Evolutionary conservation across 1,140 invertebrate species (phyloP), one percentile per base, ranked within the genome.

Genomic region (Kradibia gibbosae): DNA sequence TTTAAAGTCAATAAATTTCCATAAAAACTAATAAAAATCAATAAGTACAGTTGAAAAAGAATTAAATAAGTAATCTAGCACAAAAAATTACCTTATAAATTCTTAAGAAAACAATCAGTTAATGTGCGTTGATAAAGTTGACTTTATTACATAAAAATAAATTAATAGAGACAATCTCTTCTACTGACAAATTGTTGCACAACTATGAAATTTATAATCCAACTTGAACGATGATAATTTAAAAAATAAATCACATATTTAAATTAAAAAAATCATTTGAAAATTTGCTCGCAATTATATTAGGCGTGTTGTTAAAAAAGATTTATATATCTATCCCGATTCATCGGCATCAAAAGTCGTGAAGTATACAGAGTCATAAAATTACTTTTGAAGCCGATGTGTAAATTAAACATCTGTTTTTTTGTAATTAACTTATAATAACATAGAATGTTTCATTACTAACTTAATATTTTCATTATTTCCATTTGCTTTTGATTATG

Each of bases 401-500:
- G 39, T 36, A 50, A 82, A 74, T 20, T 31, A 36, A 78, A 78
- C 45, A 50, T 60, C 34, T 15, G 42, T 70, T 78, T 77, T 55
- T 62, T 78, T 71, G 81, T 74, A 85, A 85, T 84, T 78, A 83
- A 84, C 70, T 85, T 85, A 78, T 83, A 83, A 85, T 85, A 83
- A 83, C 78, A 86, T 77, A 85, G 84, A 84, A 87, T 81, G 70
- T 79, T 78, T 85, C 80, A 83, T 72, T 87, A 78, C 60, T 15
- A 62, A 84, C 31, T 65, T 78, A 77, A 57, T 28, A 67, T 60
- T 80, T 86, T 84, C 62, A 78, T 72, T 55, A 83, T 60, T 78
- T 82, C 79, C 34, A 76, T 72, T 74, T 50, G 25, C 15, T 78
- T 76, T 62, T 25, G 70, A 60, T 84, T 80, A 76, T 39, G 80